Evolutionary conservation across 2,888 invertebrate species (phyloP).

Genomic region (Acleris emargana): DNA sequence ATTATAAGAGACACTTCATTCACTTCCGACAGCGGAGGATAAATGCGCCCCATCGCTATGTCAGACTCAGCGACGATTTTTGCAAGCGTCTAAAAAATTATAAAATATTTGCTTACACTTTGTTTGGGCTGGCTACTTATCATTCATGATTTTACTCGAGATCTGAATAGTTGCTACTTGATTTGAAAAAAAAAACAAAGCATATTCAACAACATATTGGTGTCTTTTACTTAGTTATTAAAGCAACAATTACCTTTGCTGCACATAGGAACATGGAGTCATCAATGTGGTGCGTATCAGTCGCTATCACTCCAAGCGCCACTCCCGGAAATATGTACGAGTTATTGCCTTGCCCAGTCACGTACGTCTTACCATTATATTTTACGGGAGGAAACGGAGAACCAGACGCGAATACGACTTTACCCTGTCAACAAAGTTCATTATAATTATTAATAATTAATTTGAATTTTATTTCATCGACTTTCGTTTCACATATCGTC

Average conservation of each 20-base stretch:
- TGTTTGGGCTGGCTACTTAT: too few species aligned
- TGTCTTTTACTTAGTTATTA: neutral
- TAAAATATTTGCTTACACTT: constrained; percentile 1
- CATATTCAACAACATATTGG: neutral
- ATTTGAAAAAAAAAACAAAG: too few species aligned
- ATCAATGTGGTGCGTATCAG: constrained; percentile 95
- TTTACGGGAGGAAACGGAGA: constrained; percentile 96
- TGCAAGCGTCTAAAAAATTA: constrained; percentile 86
- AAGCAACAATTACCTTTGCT: constrained; percentile 87
- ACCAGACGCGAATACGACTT: constrained; percentile 97
- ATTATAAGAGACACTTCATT: constrained; percentile 95
- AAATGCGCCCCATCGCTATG: constrained; percentile 93
- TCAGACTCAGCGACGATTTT: constrained; percentile 92
- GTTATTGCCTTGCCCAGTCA: constrained; percentile 98
- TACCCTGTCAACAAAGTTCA: constrained; percentile 86
- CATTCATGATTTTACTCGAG: too few species aligned
- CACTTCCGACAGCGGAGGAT: constrained; percentile 94
- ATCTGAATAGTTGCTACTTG: too few species aligned
- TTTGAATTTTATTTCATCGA: too few species aligned
- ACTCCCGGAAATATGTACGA: constrained; percentile 99
- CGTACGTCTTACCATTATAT: constrained; percentile 90
- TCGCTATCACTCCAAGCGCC: constrained; percentile 96
- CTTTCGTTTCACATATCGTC: too few species aligned
- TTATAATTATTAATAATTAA: too few species aligned
- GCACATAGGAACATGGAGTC: constrained; percentile 97